Evolutionary conservation across 2,797 vertebrate species (phyloP), one percentile per base, ranked within the genome.

Genomic region (Cyprinella venusta): DNA sequence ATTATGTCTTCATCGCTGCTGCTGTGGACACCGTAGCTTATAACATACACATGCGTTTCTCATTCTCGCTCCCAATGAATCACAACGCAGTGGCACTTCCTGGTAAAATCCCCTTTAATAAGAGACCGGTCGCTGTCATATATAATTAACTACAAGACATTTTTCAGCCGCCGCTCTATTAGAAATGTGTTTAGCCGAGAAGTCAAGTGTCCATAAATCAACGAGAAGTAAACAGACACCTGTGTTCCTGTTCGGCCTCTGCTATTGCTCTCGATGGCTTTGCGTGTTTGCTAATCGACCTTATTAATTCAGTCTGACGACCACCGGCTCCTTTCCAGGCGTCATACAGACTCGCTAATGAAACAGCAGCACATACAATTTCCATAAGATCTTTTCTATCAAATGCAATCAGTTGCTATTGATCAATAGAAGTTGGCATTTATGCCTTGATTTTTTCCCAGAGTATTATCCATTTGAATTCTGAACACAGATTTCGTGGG

Each of bases 201-300:
- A 63, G 52, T 74, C 52, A 52, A 70, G 68, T 56, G 78, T 72
- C 52, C 64, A 80, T 87, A 76, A 80, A 80, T 85, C 76, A 79
- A 63, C 56, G 59, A 65, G 21, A 2, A 38, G 67, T 45, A 59
- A 76, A 82, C 72, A 45, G 45, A 82, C 81, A 76, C 61, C 45
- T 59, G 81, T 10, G 36, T 76, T 68, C 48, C 52, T 33, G 52
- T 36, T 48, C 50, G 0, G 63, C 63, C 48, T 71, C 38, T 33
- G 24, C 9, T 59, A 4, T 71, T 19, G 15, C 48, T 70, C 33
- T 13, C 26, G 54, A 72, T 36, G 68, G 61, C 68, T 50, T 72
- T 72, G 68, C 50, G 40, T 48, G 26, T 45, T 30, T 65, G 45
- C 8, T 81, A 81, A 81, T 81, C 33, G 33, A 50, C 26, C 59